Conservation (phyloP, 2,113 vertebrate species). For the Chlorodrepanis virens region DNA sequence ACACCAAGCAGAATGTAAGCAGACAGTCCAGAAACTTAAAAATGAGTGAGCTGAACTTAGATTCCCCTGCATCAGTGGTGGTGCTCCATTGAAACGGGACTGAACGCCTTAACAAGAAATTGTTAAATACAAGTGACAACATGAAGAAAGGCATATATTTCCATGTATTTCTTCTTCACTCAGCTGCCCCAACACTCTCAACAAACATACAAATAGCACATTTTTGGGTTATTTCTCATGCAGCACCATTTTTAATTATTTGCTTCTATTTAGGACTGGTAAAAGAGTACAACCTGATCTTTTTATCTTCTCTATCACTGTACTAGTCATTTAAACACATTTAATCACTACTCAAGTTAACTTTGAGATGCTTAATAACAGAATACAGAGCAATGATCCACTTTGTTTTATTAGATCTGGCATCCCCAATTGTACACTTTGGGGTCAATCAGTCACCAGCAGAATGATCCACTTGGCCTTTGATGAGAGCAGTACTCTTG, state of each 20-base stretch:
- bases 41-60: not conserved
- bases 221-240: not conserved
- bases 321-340: not conserved
- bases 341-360: constrained; percentile 17
- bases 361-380: not conserved
- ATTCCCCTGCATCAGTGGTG: not conserved
- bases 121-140: not conserved
- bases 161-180: not conserved
- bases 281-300: not conserved
- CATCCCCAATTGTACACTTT: not conserved
- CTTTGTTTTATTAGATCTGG: not conserved
- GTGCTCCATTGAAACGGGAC: not conserved
- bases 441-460: not conserved
- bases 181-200: not conserved
- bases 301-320: not conserved
- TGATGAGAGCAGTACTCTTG: not conserved
- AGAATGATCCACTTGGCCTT: not conserved
- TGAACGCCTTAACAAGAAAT: not conserved
- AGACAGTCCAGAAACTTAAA: not conserved
- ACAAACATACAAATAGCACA: not conserved
- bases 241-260: not conserved
- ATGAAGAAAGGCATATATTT: not conserved
- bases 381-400: not conserved
- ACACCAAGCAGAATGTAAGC: not conserved
- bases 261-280: not conserved